Percentiles rank a stretch among this genome's conserved stretches.
These are phyloP conservation scores for Theristicus caerulescens DNA, from an alignment of 2,113 vertebrate species.

Conservation along the genomic window DNA sequence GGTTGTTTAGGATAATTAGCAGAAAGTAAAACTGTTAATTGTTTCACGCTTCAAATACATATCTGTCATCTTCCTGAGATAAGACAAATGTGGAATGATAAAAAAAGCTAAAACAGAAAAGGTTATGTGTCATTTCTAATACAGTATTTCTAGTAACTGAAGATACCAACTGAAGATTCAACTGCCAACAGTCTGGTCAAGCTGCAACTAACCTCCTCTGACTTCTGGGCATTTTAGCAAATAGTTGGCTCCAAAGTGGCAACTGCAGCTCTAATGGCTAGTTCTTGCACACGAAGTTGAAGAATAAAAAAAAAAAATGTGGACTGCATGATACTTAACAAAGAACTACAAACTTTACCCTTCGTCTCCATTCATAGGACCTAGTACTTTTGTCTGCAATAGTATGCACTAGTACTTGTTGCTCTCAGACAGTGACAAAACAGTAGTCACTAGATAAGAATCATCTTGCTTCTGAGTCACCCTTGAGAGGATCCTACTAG, in stretches of 20 bases:
- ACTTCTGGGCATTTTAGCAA: neutral
- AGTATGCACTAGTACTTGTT: accelerated
- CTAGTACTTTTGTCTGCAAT: neutral
- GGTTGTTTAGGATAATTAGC: neutral
- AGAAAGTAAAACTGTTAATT: neutral
- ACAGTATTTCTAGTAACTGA: neutral
- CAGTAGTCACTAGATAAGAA: neutral
- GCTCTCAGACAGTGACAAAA: neutral
- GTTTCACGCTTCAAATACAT: neutral
- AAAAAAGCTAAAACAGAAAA: neutral
- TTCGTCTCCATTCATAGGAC: neutral
- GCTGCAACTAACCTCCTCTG: neutral
- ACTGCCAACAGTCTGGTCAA: neutral
- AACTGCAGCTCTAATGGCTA: neutral
- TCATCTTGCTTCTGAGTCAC: neutral
- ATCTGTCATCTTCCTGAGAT: neutral
- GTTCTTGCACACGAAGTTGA: neutral
- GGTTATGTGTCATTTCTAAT: neutral
- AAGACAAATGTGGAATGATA: neutral
- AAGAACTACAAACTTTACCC: neutral
- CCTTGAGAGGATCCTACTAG: neutral
- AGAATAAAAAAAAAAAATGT: neutral
- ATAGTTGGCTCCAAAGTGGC: neutral
- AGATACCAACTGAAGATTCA: no score
- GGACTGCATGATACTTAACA: neutral